Conservation (phyloP, 2,888 invertebrate genomes). For the Agonopterix alstromeriana region DNA sequence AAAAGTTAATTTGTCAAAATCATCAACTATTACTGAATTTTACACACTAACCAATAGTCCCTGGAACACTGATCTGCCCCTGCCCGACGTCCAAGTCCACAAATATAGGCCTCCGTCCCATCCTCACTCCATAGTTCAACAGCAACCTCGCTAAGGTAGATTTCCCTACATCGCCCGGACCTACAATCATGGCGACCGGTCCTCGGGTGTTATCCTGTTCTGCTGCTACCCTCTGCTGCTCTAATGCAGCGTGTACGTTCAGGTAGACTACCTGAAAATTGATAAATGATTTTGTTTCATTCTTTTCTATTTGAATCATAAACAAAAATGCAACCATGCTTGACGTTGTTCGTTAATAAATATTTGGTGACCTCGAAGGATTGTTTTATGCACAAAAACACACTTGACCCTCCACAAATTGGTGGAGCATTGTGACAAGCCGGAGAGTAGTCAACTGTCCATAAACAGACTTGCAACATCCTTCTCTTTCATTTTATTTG, state of each 20-base stretch:
- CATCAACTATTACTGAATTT: neutral
- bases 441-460: no score
- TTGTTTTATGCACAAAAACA: no score
- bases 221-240: constrained; percentile 90
- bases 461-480: no score
- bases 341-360: no score
- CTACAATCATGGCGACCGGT: constrained; percentile 93
- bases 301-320: no score
- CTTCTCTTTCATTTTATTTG: no score
- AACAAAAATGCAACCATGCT: no score
- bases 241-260: constrained; percentile 96
- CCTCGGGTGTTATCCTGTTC: constrained; percentile 85
- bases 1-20: no score
- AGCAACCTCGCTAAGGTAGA: constrained; percentile 92
- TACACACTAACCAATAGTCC: constrained; percentile 84
- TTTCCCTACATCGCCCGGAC: constrained; percentile 98
- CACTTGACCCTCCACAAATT: no score
- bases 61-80: constrained; percentile 93
- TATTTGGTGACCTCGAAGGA: no score
- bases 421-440: no score
- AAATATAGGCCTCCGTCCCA: constrained; percentile 91
- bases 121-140: constrained; percentile 95
- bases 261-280: constrained; percentile 84
- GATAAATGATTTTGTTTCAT: no score
- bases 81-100: constrained; percentile 98